phyloP scores from a whole-genome alignment of 2,113 vertebrate genomes.

The Scytalopus superciliaris region DNA sequence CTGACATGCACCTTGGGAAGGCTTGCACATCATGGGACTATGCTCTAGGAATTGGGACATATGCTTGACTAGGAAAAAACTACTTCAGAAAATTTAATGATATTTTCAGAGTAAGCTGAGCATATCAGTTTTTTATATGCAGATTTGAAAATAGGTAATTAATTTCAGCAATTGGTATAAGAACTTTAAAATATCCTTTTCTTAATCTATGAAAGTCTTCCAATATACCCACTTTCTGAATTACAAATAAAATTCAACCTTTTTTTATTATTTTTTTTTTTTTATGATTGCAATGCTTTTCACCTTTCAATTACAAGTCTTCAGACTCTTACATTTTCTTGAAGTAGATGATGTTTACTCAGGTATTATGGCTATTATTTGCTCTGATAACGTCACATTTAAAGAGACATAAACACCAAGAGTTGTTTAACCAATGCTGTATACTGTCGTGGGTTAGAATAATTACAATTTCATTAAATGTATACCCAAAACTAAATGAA shows the following conservation, averaged over 20 bases:
- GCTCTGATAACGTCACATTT: background rate
- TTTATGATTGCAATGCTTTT: background rate
- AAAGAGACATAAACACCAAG: background rate
- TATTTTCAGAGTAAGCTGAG: background rate
- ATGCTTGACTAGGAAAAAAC: background rate
- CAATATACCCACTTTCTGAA: background rate
- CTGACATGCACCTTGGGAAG: no score
- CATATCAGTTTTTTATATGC: background rate
- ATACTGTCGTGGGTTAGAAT: background rate
- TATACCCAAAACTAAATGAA: background rate
- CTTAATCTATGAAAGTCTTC: background rate
- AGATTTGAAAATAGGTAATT: background rate
- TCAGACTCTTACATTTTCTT: background rate
- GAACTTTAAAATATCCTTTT: background rate
- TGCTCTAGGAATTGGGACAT: background rate
- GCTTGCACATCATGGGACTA: background rate
- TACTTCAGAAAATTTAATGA: background rate
- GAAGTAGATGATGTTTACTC: background rate
- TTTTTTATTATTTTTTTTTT: background rate
- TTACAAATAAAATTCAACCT: background rate
- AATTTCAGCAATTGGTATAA: background rate
- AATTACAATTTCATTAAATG: background rate
- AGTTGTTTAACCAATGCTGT: background rate
- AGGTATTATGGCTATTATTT: background rate
- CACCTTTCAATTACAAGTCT: background rate